phyloP scores from a whole-genome alignment of 2,797 vertebrate species.

The Tarsius wallacei region DNA sequence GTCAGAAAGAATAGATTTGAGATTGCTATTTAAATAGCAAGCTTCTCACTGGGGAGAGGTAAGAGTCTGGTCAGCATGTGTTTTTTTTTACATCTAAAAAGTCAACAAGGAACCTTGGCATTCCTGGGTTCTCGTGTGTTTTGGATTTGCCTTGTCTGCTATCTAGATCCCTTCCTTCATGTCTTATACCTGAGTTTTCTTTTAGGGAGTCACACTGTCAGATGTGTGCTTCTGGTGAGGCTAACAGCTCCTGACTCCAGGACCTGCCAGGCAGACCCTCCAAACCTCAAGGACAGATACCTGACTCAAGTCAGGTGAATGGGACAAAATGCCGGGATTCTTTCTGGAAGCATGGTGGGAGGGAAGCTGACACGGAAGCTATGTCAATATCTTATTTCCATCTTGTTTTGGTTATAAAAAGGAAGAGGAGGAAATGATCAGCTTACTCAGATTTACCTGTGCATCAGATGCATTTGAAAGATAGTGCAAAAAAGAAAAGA shows the following conservation, averaged over 20 bases:
- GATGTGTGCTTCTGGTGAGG: not conserved
- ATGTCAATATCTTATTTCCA: not conserved
- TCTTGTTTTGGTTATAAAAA: not conserved
- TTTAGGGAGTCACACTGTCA: not conserved
- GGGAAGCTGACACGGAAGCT: not conserved
- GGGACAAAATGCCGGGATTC: not conserved
- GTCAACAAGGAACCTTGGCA: not conserved
- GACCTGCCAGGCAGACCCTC: not conserved
- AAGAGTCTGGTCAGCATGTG: not conserved
- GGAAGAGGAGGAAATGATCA: not conserved
- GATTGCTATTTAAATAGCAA: not conserved
- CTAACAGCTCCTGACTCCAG: not conserved
- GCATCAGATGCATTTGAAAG: not conserved
- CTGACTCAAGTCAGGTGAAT: not conserved
- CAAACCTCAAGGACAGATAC: not conserved
- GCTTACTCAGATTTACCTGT: not conserved
- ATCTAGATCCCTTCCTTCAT: not conserved
- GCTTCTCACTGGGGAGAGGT: not conserved
- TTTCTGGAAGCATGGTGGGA: not conserved
- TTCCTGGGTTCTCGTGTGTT: not conserved
- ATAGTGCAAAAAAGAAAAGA: not conserved
- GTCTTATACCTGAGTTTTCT: fast-evolving
- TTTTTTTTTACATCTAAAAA: not conserved
- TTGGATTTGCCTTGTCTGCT: not conserved
- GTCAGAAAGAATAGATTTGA: not conserved